phyloP scores from a whole-genome alignment of 2,888 invertebrate genomes.

The Nezara viridula region DNA sequence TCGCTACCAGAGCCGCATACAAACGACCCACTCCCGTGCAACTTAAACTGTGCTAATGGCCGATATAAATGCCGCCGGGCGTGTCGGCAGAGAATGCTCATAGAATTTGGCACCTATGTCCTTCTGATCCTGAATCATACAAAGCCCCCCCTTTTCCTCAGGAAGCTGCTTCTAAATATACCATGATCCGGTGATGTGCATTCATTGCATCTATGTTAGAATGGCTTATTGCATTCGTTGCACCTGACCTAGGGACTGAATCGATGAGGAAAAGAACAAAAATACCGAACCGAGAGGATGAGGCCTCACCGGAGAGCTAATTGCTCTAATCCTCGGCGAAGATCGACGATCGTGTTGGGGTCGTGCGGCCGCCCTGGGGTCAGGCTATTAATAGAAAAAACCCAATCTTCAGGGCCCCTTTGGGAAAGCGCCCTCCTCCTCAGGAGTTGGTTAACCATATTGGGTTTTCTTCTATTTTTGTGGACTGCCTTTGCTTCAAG shows the following conservation, averaged over 20 bases:
- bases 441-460: background rate
- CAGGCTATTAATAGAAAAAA: conserved; percentile 31
- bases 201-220: background rate
- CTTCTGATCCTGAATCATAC: conserved; percentile 20
- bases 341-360: background rate
- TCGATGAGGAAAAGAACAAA: background rate
- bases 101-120: conserved; percentile 9
- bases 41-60: background rate
- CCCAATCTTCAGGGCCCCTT: background rate
- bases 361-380: conserved; percentile 12
- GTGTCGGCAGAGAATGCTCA: background rate
- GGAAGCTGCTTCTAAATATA: background rate
- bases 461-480: background rate
- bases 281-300: background rate
- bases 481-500: background rate
- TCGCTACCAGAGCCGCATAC: background rate
- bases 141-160: background rate
- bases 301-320: background rate
- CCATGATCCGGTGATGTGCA: background rate
- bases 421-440: background rate
- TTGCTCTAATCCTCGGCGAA: background rate
- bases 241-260: background rate
- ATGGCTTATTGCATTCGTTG: background rate
- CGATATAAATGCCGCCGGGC: background rate
- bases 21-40: background rate